Percentiles rank a stretch among this genome's conserved stretches.
phyloP scores from a whole-genome alignment of 1,140 invertebrate species.

The Platorchestia sp. region DNA sequence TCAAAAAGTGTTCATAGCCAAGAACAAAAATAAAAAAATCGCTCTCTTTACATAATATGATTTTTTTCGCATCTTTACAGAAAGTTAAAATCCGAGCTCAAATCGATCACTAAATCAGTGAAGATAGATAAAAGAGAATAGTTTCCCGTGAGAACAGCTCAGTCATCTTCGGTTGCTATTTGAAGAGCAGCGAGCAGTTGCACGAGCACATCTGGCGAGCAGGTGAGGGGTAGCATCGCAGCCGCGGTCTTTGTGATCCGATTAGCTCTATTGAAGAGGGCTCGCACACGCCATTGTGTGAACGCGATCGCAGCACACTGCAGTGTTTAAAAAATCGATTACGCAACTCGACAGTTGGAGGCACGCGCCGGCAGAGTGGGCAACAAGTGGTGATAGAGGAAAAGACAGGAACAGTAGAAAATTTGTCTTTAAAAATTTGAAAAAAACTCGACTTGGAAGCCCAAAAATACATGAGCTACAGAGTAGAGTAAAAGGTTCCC shows the following conservation, averaged over 20 bases:
- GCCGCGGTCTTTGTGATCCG: neutral
- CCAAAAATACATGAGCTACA: neutral
- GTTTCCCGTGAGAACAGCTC: neutral
- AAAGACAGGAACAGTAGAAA: too few species aligned
- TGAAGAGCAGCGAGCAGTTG: neutral
- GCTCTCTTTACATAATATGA: too few species aligned
- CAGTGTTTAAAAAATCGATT: conserved; percentile 25
- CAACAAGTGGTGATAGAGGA: neutral
- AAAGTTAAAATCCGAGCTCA: neutral
- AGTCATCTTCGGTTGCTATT: neutral
- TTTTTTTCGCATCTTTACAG: neutral
- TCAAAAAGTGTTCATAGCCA: too few species aligned
- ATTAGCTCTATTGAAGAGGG: conserved; percentile 9
- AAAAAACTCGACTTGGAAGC: neutral
- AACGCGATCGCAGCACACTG: neutral
- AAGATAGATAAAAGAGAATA: neutral
- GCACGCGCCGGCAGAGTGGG: neutral
- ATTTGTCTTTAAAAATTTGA: neutral
- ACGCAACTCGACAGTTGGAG: neutral
- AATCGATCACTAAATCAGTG: neutral
- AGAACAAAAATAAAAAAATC: too few species aligned
- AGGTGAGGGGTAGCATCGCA: neutral
- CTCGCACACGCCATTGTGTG: neutral
- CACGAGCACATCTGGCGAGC: conserved; percentile 7
- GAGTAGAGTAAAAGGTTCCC: neutral